Percentiles rank a stretch among this genome's conserved stretches.
phyloP scores from a whole-genome alignment of 2,888 invertebrate species.

The Dynastes grantii region DNA sequence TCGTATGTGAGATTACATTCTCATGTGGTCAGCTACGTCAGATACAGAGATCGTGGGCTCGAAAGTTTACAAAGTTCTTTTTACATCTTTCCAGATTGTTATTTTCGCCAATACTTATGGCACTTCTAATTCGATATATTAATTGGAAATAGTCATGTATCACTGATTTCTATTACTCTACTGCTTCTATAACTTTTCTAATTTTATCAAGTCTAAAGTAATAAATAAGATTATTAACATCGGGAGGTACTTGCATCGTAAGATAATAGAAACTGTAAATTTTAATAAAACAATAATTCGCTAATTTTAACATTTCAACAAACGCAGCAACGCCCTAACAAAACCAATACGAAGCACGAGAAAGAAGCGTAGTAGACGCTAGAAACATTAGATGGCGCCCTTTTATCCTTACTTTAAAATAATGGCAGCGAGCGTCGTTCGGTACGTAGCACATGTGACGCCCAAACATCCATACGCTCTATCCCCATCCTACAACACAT shows the following conservation, averaged over 20 bases:
- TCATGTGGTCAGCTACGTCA: too few species aligned
- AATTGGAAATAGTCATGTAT: too few species aligned
- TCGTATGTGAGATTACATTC: too few species aligned
- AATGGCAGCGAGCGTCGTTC: conserved; percentile 64
- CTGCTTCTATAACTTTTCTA: too few species aligned
- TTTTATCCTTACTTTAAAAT: conserved; percentile 54
- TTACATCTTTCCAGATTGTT: too few species aligned
- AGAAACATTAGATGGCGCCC: conserved; percentile 28
- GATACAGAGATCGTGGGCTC: too few species aligned
- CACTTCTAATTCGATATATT: too few species aligned
- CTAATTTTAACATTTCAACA: conserved; percentile 17
- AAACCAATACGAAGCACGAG: conserved; percentile 7
- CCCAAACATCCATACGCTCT: conserved; percentile 61
- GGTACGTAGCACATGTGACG: conserved; percentile 61
- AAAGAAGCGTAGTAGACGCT: conserved; percentile 8
- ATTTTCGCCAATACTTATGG: too few species aligned
- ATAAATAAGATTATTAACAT: conserved; percentile 21
- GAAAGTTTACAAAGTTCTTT: too few species aligned
- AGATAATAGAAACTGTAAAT: background rate
- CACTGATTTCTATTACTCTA: too few species aligned
- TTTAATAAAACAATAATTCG: background rate
- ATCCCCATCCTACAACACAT: conserved; percentile 54
- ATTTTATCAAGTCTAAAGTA: background rate
- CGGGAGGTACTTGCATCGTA: background rate
- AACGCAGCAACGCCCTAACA: background rate